These are phyloP conservation scores for Poeciliopsis turneri DNA, from an alignment of 2,797 vertebrate species.

Conservation along the genomic window DNA sequence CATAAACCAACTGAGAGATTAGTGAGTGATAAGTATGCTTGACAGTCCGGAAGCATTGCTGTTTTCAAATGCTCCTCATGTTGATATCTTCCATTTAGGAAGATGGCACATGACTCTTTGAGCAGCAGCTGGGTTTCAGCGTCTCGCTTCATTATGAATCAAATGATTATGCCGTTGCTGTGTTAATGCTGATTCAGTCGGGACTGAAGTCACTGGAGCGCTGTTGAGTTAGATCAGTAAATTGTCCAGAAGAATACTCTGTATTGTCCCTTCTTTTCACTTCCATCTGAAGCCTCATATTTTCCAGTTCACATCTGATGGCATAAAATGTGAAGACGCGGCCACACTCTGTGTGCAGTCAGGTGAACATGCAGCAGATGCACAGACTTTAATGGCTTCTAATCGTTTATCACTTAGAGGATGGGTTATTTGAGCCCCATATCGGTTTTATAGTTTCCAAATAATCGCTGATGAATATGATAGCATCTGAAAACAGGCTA, in stretches of 20 bases:
- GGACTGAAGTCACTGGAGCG: constrained; percentile 42
- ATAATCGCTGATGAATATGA: constrained; percentile 3
- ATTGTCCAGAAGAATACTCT: constrained; percentile 48
- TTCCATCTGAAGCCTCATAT: constrained; percentile 25
- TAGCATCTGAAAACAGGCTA: background rate
- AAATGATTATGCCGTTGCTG: constrained; percentile 34
- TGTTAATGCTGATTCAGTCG: constrained; percentile 56
- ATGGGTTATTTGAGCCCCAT: background rate
- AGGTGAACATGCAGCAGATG: constrained; percentile 7
- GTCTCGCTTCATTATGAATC: constrained; percentile 56
- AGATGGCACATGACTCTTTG: constrained; percentile 39
- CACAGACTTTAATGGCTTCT: background rate
- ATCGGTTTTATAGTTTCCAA: constrained; percentile 9
- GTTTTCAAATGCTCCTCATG: constrained; percentile 42
- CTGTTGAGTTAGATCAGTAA: constrained; percentile 50
- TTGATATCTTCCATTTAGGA: constrained; percentile 42
- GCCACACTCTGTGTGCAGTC: background rate
- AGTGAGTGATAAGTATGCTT: constrained; percentile 25
- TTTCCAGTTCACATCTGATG: constrained; percentile 15
- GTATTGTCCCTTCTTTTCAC: constrained; percentile 31
- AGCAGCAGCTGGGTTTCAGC: constrained; percentile 44
- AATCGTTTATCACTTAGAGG: background rate
- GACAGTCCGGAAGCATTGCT: constrained; percentile 31
- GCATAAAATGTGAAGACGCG: constrained; percentile 7
- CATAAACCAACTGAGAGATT: constrained; percentile 18